Evolutionary conservation across 2,888 invertebrate species (phyloP).

Genomic region (Plusia festucae): DNA sequence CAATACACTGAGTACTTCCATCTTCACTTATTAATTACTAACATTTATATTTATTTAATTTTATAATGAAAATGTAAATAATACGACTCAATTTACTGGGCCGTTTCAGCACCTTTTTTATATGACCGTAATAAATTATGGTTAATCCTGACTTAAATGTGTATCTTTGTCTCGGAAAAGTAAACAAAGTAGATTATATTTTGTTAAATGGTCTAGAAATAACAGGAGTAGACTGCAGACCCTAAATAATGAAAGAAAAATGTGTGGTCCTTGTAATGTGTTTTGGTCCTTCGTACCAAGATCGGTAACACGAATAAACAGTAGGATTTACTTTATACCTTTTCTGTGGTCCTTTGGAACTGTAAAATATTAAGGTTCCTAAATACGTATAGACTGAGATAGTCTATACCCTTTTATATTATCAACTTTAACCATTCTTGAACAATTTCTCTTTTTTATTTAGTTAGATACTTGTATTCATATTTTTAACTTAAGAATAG

Average conservation of each 20-base stretch:
- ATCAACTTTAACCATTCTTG: no score
- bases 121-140: constrained; percentile 64
- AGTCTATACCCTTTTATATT: no score
- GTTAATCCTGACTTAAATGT: constrained; percentile 61
- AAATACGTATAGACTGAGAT: background rate
- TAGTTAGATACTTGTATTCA: no score
- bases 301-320: background rate
- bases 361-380: background rate
- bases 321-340: background rate
- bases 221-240: constrained; percentile 25
- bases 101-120: constrained; percentile 62
- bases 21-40: constrained; percentile 41
- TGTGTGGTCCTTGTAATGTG: constrained; percentile 8
- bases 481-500: no score
- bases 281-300: background rate
- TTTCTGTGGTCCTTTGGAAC: background rate
- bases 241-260: constrained; percentile 23
- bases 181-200: constrained; percentile 55
- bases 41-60: constrained; percentile 55
- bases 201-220: constrained; percentile 52
- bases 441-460: no score
- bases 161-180: constrained; percentile 54
- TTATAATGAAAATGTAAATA: constrained; percentile 57
- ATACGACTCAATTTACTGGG: constrained; percentile 47
- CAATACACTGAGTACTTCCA: background rate